A percentile compares a stretch with the other conserved stretches of the same genome.
These are phyloP conservation scores for Rallus limicola DNA, from an alignment of 2,113 vertebrate species.

Conservation along the genomic window DNA sequence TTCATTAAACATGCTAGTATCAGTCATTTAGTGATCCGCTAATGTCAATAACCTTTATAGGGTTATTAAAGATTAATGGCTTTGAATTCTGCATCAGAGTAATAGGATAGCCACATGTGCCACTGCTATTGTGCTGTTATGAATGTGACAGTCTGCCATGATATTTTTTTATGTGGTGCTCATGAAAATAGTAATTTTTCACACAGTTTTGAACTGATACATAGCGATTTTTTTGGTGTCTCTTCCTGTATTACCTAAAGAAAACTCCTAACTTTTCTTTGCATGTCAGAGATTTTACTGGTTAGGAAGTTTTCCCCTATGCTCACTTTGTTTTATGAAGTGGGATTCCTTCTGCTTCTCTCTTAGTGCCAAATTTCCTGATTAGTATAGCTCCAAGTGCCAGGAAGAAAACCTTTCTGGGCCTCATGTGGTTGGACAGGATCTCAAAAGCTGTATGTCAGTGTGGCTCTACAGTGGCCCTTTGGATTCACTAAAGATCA, in stretches of 20 bases:
- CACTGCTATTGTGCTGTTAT: neutral
- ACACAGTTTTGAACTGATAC: neutral
- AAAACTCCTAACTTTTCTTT: neutral
- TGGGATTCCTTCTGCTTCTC: neutral
- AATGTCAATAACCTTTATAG: neutral
- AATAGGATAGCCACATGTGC: neutral
- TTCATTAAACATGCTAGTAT: neutral
- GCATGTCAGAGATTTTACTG: neutral
- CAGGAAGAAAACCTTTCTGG: neutral
- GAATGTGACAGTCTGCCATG: neutral
- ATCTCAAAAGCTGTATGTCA: neutral
- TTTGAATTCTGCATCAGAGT: neutral
- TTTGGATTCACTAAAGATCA: neutral
- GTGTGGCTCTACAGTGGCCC: neutral
- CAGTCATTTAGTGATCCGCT: neutral
- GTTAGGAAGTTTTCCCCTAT: neutral
- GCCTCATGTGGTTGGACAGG: neutral
- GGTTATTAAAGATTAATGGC: conserved; percentile 8
- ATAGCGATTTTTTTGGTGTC: neutral
- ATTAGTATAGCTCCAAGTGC: neutral
- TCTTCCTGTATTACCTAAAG: neutral
- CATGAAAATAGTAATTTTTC: neutral
- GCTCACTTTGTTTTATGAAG: conserved; percentile 38
- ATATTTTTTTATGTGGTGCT: neutral
- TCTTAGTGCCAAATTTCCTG: neutral